Evolutionary conservation across 2,888 invertebrate species (phyloP), one percentile per base, ranked within the genome.

Genomic region (Cryptus armator): DNA sequence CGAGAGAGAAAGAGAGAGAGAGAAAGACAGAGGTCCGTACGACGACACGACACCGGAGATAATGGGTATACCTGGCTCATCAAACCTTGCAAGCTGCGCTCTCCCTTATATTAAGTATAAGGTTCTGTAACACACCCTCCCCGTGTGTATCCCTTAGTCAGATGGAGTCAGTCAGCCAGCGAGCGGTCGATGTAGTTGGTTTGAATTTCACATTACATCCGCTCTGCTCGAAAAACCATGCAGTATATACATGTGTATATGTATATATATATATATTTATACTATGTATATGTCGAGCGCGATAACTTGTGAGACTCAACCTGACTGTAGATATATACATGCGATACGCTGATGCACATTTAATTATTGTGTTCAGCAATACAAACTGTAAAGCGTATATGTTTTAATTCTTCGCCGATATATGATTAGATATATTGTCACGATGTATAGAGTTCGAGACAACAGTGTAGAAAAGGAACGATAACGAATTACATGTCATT

Each of bases 11-110:
- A 37, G 37, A 37, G 37, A 2, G 37, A 37, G 51, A 51, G 51
- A 51, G 51, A 51, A n/a, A 51, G 51, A 51, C 1, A n/a, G 66
- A 32, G 64, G 14, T 64, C n/a, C 64, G 64, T 59, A 87, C 84
- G 85, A 90, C 87, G 89, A 84, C 86, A 86, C 86, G 81, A 87
- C 87, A 85, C 87, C 88, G 86, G 78, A 87, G 89, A 90, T 91
- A 90, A 91, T 91, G 90, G 90, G 87, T 77, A 87, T 91, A 90
- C 91, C 90, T 90, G 91, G 90, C 78, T 86, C 83, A 85, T 85
- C 85, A 85, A 85, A 83, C 85, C 85, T 85, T 77, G 51, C 80
- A 44, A 59, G 66, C 76, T 62, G 66, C 72, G 51, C 51, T 77
- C 46, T 70, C 83, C 85, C 85, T 85, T 85, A 51, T 77, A 68